Evolutionary conservation across 2,888 invertebrate species (phyloP), one percentile per base, ranked within the genome.

Genomic region (Agonopterix subpropinquella): DNA sequence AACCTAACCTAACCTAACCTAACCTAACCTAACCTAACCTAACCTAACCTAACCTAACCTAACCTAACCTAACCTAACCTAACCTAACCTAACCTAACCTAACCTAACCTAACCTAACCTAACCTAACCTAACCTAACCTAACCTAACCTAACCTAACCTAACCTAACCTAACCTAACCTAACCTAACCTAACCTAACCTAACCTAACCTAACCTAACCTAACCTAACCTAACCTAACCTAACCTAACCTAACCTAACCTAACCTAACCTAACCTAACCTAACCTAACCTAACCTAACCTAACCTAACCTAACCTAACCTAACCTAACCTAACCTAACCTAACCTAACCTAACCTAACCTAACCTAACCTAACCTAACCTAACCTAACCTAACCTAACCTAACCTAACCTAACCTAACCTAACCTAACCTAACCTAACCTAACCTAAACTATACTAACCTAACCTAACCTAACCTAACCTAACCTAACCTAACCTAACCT

Each of bases 181-280:
- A 43, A 47, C 44, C 44, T 43, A 47, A 43, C 44, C 44, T 47
- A 47, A 47, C 44, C 43, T 37, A 43, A 47, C 43, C 43, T 43
- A 43, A 43, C 44, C 43, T 43, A 37, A 43, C 37, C 47, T 47
- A 47, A 36, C 37, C 44, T 36, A 15, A 36, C 36, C 42, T 11
- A 36, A 44, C 28, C 36, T 36, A 35, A 44, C 50, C 53, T 52
- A 51, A 54, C 54, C 53, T 56, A 51, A 53, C 52, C 56, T 53
- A 56, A 55, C 54, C 56, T 55, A 55, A 56, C 55, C 57, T 55
- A 55, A 56, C 55, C 54, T 59, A 57, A 55, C 54, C 53, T 47
- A 52, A 49, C 48, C 52, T 50, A 49, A 49, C 53, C 48, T 48
- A 51, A 49, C 49, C 52, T 46, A 52, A 52, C 50, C 51, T 52